Base-by-base conservation (phyloP, 2,888 invertebrate species). In the Atethmia centrago region DNA sequence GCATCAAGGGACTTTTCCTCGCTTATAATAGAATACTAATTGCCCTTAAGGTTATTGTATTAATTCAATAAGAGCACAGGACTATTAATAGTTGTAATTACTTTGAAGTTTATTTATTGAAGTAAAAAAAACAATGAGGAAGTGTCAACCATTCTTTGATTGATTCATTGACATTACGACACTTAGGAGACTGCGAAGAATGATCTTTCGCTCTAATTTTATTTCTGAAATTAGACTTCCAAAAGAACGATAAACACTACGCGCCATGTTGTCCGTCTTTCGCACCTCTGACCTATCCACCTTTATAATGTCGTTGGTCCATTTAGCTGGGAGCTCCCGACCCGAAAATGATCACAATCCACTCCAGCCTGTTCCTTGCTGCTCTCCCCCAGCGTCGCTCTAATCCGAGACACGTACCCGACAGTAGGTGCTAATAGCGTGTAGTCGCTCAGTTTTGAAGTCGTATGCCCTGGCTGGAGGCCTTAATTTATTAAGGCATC, bases 51-150 rank as follows among this genome's bases (percentile, higher is more conserved):
- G 65, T 28, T 59, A 71, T 61, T 77, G 64, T 77, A n/a, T 65
- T 58, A 77, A 80, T 80, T 77, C 61, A 70, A 61, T 47, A 67
- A 71, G 45, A 77, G 68, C 47, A 69, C 74, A 21, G 19, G 68
- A 31, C 14, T 31, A 28, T 9, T 47, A 19, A 53, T 58, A 55
- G 31, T 25, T 28, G 42, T 51, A 70, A 75, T 69, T 31, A 36
- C 36, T 67, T n/a, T 36, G 14, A 51, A n/a, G 65, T 45, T 73
- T 28, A 49, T 49, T 31, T 47, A 63, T 31, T 21, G 42, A 10
- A 63, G 45, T 40, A 36, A 69, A 75, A 68, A 19, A n/a, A n/a
- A 25, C 31, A 45, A 81, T n/a, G 7, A 70, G 82, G 77, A 79
- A 76, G 10, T 68, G 16, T 56, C 14, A 8, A 12, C 19, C 31